phyloP scores from a whole-genome alignment of 2,888 invertebrate genomes.

The Heterodera filipjevi region DNA sequence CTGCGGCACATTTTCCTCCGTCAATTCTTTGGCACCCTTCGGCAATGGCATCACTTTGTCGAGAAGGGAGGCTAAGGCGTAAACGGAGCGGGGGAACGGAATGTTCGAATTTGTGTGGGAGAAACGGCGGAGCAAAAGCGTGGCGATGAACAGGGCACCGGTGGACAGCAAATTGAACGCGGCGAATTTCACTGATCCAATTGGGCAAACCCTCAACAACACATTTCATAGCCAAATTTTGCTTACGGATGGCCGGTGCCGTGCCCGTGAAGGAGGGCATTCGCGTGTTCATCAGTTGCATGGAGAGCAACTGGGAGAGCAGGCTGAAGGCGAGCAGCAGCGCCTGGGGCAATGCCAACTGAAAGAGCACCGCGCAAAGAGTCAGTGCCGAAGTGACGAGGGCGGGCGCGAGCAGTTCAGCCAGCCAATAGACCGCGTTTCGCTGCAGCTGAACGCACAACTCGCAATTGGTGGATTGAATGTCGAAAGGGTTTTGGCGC shows the following conservation, averaged over 20 bases:
- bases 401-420: constrained; percentile 63
- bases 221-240: neutral
- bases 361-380: constrained; percentile 61
- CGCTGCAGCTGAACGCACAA: constrained; percentile 57
- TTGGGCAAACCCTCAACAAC: neutral
- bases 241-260: constrained; percentile 62
- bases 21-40: constrained; percentile 41
- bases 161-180: neutral
- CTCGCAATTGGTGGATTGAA: constrained; percentile 62
- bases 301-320: constrained; percentile 56
- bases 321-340: constrained; percentile 58
- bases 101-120: constrained; percentile 54
- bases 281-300: constrained; percentile 55
- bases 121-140: constrained; percentile 55
- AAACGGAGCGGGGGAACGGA: constrained; percentile 55
- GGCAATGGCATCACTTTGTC: constrained; percentile 59
- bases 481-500: constrained; percentile 63
- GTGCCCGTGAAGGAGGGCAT: constrained; percentile 62
- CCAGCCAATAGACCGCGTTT: constrained; percentile 60
- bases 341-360: constrained; percentile 59
- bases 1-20: constrained; percentile 32
- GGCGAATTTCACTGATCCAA: neutral
- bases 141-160: constrained; percentile 51
- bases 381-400: constrained; percentile 60
- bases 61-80: constrained; percentile 48